Conservation (phyloP, 1,140 invertebrate genomes). For the Nasonia vitripennis region DNA sequence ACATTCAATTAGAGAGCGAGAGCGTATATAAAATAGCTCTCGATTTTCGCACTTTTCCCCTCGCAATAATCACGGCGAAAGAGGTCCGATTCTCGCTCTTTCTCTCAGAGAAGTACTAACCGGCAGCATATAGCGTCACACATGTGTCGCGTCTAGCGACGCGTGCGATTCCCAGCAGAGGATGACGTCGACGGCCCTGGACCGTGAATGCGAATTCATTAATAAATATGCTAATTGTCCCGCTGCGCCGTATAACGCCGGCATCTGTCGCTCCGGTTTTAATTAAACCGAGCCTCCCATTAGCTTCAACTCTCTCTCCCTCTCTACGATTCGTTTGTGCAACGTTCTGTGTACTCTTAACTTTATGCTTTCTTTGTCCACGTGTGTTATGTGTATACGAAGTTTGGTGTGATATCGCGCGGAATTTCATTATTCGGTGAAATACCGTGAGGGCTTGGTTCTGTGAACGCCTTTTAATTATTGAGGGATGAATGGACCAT, state of each 20-base stretch:
- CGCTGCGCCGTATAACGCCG: constrained; percentile 9
- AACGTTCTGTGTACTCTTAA: neutral
- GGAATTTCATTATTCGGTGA: neutral
- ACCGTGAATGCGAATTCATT: constrained; percentile 52
- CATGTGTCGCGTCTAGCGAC: constrained; percentile 24
- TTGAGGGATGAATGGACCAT: neutral
- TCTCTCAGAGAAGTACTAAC: neutral
- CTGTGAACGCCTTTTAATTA: neutral
- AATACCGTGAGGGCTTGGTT: neutral
- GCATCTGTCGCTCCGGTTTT: constrained; percentile 54
- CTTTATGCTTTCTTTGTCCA: neutral
- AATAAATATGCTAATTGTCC: constrained; percentile 55
- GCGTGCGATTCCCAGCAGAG: neutral
- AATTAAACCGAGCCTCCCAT: constrained; percentile 50
- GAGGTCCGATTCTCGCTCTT: too few species aligned
- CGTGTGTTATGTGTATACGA: neutral
- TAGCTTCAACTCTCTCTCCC: neutral
- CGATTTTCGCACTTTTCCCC: too few species aligned
- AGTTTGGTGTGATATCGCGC: neutral
- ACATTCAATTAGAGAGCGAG: too few species aligned
- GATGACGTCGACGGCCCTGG: constrained; percentile 38
- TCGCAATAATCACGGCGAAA: too few species aligned
- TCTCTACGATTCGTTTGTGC: neutral
- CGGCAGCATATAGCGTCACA: neutral
- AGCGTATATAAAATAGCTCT: too few species aligned